Percentiles rank a stretch among this genome's conserved stretches.
phyloP scores from a whole-genome alignment of 37 sponge, comb jelly and placozoan species.

The Haliclona indistincta region DNA sequence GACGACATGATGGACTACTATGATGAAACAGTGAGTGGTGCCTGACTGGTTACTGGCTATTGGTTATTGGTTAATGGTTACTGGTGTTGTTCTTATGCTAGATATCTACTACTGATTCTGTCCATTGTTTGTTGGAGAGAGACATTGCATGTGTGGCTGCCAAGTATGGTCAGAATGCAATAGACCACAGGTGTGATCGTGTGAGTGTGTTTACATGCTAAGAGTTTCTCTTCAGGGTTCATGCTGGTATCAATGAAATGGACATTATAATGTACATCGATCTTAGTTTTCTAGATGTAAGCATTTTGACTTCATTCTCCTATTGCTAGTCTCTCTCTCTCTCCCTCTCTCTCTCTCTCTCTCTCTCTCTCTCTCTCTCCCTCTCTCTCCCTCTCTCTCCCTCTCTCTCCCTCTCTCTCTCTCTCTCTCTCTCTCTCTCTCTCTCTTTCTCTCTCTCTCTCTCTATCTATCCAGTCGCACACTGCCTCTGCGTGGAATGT shows the following conservation, averaged over 20 bases:
- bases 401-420: background rate
- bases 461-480: background rate
- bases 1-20: background rate
- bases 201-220: too few relatives aligned
- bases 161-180: background rate
- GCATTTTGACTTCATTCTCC: too few relatives aligned
- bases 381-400: background rate
- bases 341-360: background rate
- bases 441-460: background rate
- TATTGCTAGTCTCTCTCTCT: background rate
- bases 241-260: slow-evolving; percentile 77
- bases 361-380: slow-evolving; percentile 11
- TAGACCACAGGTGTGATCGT: background rate
- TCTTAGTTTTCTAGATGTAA: slow-evolving; percentile 50
- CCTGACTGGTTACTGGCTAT: background rate
- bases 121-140: background rate
- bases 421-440: background rate
- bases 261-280: slow-evolving; percentile 73
- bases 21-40: background rate
- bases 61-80: too few relatives aligned
- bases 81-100: too few relatives aligned
- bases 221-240: slow-evolving; percentile 34
- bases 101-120: too few relatives aligned
- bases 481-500: slow-evolving; percentile 66
- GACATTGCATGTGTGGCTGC: background rate